Percentiles rank a stretch among this genome's conserved stretches.
Conservation (phyloP, 2,113 vertebrate species). For the Ceyx melanurus region DNA sequence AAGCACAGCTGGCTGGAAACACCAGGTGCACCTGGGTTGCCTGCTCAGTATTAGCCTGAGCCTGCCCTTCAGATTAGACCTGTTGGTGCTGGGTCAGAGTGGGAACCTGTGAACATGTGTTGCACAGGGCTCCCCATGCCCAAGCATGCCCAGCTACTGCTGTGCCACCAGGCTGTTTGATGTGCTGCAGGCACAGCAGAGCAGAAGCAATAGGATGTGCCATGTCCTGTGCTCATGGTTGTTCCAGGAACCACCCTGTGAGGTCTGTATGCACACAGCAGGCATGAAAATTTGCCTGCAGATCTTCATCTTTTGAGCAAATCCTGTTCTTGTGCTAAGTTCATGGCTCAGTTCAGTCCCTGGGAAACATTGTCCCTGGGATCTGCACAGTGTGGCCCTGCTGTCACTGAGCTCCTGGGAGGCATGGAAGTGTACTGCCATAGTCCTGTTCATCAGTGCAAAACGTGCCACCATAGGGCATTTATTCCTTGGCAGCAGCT, state of each 20-base stretch:
- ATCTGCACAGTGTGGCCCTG: background rate
- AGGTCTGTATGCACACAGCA: background rate
- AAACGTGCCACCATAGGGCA: background rate
- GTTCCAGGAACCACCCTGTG: background rate
- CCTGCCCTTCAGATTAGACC: background rate
- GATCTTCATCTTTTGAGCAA: background rate
- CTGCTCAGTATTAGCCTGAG: background rate
- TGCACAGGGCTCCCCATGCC: background rate
- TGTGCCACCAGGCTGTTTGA: background rate
- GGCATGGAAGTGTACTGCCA: accelerated
- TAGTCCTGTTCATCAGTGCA: background rate
- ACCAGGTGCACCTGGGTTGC: background rate
- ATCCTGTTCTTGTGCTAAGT: background rate
- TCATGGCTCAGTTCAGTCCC: background rate
- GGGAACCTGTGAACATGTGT: background rate
- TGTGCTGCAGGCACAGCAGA: background rate
- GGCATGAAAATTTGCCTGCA: background rate
- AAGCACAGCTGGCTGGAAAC: background rate
- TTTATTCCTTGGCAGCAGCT: background rate
- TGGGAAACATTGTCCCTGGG: background rate
- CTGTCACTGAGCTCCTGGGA: background rate
- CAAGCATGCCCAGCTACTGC: background rate
- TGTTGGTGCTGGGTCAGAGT: background rate
- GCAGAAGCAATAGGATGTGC: background rate
- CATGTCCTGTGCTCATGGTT: background rate